phyloP scores from a whole-genome alignment of 2,113 vertebrate species.

The Balaenoptera acutorostrata region DNA sequence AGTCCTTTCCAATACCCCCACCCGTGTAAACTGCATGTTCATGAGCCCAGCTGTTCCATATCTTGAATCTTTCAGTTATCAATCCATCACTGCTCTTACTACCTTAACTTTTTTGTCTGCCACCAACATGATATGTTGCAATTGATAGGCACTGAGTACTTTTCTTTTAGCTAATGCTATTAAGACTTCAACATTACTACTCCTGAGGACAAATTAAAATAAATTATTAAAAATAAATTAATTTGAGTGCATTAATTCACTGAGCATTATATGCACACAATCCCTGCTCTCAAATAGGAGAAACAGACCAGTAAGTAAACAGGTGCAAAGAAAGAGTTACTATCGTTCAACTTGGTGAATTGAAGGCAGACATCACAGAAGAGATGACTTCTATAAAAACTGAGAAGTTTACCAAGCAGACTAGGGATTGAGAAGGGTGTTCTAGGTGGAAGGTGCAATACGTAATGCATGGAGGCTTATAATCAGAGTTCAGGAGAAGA shows the following conservation, averaged over 20 bases:
- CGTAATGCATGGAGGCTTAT: not conserved
- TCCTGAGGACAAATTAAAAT: not conserved
- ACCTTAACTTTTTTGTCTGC: not conserved
- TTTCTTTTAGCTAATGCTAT: not conserved
- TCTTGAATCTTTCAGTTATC: not conserved
- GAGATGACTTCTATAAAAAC: not conserved
- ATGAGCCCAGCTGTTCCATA: not conserved
- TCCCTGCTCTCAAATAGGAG: not conserved
- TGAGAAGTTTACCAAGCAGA: not conserved
- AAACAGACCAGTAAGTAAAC: not conserved
- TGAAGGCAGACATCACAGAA: not conserved
- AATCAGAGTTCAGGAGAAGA: not conserved
- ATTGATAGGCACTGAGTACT: not conserved
- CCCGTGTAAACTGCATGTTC: not conserved
- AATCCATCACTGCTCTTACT: not conserved
- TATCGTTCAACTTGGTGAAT: not conserved
- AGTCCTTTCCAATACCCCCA: not conserved
- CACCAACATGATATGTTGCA: not conserved
- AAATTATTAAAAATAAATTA: not conserved
- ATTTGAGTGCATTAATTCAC: not conserved
- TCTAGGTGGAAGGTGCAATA: not conserved
- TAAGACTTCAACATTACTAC: not conserved
- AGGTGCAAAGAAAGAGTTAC: not conserved
- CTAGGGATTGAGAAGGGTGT: not conserved
- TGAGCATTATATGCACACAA: not conserved